Percentiles rank a stretch among this genome's conserved stretches.
Conservation (phyloP, 2,797 vertebrate species). For the Gallinago solitaria region DNA sequence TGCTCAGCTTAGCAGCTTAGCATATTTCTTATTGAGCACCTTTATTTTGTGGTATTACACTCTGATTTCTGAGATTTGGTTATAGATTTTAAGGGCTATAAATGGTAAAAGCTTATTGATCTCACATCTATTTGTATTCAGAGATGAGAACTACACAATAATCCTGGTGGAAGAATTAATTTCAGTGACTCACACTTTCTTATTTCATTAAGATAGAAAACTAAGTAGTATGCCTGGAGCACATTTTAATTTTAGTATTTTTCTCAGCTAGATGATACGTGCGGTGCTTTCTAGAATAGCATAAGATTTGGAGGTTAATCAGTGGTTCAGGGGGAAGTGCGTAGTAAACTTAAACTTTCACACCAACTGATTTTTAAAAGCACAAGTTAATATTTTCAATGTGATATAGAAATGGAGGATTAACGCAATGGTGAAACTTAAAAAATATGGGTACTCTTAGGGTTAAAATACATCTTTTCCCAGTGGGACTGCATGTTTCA, state of each 20-base stretch:
- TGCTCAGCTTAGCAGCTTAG: neutral
- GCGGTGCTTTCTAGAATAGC: neutral
- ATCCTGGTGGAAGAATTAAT: constrained; percentile 21
- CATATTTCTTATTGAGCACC: neutral
- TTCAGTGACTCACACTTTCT: neutral
- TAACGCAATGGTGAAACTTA: neutral
- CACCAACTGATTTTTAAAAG: neutral
- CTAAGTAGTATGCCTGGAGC: neutral
- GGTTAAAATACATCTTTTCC: neutral
- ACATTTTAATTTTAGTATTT: neutral
- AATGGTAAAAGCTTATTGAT: constrained; percentile 32
- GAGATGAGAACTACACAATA: constrained; percentile 4
- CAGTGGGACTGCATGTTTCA: neutral
- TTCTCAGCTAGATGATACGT: neutral
- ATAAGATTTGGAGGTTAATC: neutral
- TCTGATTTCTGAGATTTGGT: neutral
- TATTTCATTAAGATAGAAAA: constrained; percentile 33
- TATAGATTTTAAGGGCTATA: constrained; percentile 26
- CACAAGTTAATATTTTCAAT: neutral
- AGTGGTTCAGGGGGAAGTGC: neutral
- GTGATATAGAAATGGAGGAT: neutral
- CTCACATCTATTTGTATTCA: constrained; percentile 22
- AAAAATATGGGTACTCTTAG: neutral
- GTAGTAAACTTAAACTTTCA: neutral
- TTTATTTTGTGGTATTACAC: neutral